Evolutionary conservation across 64 coral and sea anemone species (phyloP).

Genomic region (Montipora cactus): DNA sequence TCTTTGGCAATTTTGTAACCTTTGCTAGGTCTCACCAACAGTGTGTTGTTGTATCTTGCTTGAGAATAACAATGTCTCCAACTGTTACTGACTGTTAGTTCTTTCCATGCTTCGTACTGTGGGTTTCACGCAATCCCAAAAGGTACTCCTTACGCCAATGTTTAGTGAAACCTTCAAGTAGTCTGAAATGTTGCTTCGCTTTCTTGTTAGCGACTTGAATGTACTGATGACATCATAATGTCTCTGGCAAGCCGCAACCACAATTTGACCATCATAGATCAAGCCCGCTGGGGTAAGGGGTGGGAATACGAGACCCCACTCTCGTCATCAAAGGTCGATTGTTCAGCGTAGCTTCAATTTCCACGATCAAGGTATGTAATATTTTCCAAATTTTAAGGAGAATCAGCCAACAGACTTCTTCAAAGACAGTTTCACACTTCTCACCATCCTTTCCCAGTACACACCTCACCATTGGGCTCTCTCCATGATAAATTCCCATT

Average conservation of each 20-base stretch:
- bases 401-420: not conserved
- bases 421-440: slow-evolving; percentile 8
- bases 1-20: too few species aligned
- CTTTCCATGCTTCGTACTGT: not conserved
- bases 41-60: too few species aligned
- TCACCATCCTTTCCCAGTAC: not conserved
- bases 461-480: slow-evolving; percentile 3
- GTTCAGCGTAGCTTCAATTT: slow-evolving; percentile 24
- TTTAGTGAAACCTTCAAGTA: not conserved
- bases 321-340: not conserved
- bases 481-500: slow-evolving; percentile 3
- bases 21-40: too few species aligned
- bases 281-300: too few species aligned
- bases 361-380: not conserved
- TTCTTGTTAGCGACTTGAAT: too few species aligned
- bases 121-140: not conserved
- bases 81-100: not conserved
- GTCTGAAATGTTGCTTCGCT: not conserved
- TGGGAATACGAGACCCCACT: not conserved
- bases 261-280: too few species aligned
- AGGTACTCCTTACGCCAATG: not conserved
- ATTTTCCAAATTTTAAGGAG: not conserved
- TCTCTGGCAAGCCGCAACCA: too few species aligned
- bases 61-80: too few species aligned
- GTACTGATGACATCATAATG: too few species aligned